phyloP scores from a whole-genome alignment of 2,113 vertebrate genomes.

The Indicator maculatus region DNA sequence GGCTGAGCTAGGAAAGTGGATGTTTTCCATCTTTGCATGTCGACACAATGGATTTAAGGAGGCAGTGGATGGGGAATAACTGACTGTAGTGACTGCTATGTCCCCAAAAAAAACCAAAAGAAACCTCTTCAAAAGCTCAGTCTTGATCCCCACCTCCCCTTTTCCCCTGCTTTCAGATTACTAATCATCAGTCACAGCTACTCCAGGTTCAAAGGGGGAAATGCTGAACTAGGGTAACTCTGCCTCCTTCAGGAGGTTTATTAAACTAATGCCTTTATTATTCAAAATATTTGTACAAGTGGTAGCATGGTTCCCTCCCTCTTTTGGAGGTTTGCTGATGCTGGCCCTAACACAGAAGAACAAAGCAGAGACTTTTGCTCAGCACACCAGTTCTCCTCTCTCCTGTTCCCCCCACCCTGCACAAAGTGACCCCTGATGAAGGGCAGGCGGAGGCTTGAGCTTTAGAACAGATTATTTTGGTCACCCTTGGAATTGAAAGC shows the following conservation, averaged over 20 bases:
- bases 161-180: neutral
- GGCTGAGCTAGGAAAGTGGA: neutral
- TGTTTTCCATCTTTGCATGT: neutral
- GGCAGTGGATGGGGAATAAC: neutral
- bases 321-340: neutral
- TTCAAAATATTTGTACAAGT: conserved; percentile 65
- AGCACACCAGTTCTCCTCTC: neutral
- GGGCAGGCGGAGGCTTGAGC: neutral
- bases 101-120: neutral
- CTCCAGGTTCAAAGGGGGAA: neutral
- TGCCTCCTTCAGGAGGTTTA: neutral
- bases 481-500: conserved; percentile 22
- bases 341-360: neutral
- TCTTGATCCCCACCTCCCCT: neutral
- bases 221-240: neutral
- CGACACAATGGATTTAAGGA: neutral
- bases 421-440: neutral
- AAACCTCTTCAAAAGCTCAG: neutral
- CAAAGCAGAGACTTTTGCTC: neutral
- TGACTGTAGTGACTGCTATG: neutral
- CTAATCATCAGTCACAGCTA: neutral
- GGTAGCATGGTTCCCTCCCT: neutral
- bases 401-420: neutral
- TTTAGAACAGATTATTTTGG: conserved; percentile 21
- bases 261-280: conserved; percentile 38